phyloP scores from a whole-genome alignment of 1,140 invertebrate species.

The Apis florea region DNA sequence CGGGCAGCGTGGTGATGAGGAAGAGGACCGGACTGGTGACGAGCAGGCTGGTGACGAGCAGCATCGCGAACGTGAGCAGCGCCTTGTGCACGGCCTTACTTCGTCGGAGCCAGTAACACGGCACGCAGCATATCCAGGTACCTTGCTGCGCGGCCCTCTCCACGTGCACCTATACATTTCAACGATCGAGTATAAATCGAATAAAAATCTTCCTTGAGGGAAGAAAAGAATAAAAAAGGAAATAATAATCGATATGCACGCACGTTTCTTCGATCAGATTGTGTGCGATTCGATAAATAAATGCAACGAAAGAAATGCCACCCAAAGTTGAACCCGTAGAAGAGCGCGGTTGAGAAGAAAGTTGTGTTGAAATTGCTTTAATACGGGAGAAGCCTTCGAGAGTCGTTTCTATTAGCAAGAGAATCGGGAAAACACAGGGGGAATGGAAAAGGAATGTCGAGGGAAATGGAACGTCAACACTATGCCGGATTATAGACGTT shows the following conservation, averaged over 20 bases:
- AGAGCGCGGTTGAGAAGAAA: background rate
- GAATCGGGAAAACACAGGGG: background rate
- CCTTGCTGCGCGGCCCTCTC: conserved; percentile 73
- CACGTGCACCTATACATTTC: conserved; percentile 56
- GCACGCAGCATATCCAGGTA: conserved; percentile 83
- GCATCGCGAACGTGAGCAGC: conserved; percentile 82
- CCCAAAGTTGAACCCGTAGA: too few species aligned
- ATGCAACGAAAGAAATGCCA: too few species aligned
- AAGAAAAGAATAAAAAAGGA: too few species aligned
- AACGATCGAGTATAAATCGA: too few species aligned
- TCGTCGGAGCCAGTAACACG: conserved; percentile 82
- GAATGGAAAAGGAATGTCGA: conserved; percentile 22
- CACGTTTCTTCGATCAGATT: too few species aligned
- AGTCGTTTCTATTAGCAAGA: background rate
- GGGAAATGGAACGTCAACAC: conserved; percentile 27
- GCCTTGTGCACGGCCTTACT: conserved; percentile 84
- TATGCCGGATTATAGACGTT: background rate
- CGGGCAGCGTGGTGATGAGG: conserved; percentile 82
- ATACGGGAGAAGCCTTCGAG: too few species aligned
- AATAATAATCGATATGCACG: too few species aligned
- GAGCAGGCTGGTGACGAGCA: conserved; percentile 82
- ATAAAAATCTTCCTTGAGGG: too few species aligned
- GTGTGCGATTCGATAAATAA: too few species aligned
- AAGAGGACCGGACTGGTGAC: conserved; percentile 84
- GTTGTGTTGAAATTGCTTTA: background rate